These are phyloP conservation scores for Chiroxiphia lanceolata DNA, from an alignment of 2,797 vertebrate genomes.

Conservation along the genomic window DNA sequence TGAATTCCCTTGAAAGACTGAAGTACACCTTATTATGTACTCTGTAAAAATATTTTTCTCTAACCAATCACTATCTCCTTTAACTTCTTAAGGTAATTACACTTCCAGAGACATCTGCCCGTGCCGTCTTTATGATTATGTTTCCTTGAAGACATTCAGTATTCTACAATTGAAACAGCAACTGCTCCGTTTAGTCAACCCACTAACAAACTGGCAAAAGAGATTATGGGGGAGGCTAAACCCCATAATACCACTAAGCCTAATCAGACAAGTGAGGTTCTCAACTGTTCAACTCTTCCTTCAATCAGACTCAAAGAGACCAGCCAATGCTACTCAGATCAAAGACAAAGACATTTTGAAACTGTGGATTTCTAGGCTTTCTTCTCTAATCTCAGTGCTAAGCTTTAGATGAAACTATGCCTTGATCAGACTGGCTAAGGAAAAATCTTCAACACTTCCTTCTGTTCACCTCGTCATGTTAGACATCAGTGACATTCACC, in stretches of 20 bases:
- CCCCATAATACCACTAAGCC: not conserved
- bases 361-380: not conserved
- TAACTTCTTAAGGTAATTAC: not conserved
- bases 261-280: not conserved
- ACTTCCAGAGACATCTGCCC: not conserved
- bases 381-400: not conserved
- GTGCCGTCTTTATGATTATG: not conserved
- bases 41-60: not conserved
- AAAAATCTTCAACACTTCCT: not conserved
- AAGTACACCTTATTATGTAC: not conserved
- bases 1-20: not conserved
- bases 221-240: not conserved
- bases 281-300: not conserved
- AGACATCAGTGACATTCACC: not conserved
- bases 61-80: not conserved
- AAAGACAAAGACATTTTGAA: not conserved
- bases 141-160: not conserved
- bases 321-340: not conserved
- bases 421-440: not conserved
- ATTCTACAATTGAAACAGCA: not conserved
- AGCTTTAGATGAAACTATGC: not conserved
- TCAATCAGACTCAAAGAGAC: not conserved
- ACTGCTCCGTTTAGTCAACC: not conserved
- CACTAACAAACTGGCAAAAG: not conserved
- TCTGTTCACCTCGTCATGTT: not conserved